Evolutionary conservation across 2,888 invertebrate species (phyloP).

Genomic region (Galerucella calmariensis): DNA sequence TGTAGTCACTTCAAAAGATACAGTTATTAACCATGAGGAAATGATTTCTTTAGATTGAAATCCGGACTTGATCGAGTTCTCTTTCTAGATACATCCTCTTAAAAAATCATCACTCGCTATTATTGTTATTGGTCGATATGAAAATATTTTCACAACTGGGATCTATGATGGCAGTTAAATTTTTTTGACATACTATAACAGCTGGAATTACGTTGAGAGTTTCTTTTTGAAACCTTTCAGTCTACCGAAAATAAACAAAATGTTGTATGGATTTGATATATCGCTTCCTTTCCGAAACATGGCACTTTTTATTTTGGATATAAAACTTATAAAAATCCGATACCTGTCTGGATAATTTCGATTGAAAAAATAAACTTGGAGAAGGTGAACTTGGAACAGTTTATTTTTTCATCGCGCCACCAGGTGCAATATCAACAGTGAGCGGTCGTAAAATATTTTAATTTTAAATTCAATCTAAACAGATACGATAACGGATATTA

Average conservation of each 20-base stretch:
- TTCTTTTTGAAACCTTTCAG: conserved; percentile 7
- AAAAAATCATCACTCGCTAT: background rate
- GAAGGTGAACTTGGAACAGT: conserved; percentile 10
- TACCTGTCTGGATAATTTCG: conserved; percentile 14
- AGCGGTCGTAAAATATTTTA: background rate
- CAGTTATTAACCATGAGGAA: too few relatives aligned
- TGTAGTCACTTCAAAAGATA: too few relatives aligned
- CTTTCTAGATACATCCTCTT: too few relatives aligned
- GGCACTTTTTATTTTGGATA: conserved; percentile 17
- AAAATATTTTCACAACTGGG: background rate
- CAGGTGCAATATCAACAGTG: background rate
- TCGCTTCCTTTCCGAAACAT: conserved; percentile 16
- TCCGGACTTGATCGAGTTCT: too few relatives aligned
- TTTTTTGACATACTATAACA: conserved; percentile 11
- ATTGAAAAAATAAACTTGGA: conserved; percentile 7
- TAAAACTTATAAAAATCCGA: conserved; percentile 8
- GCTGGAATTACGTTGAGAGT: background rate
- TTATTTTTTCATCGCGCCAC: background rate
- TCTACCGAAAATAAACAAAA: conserved; percentile 15
- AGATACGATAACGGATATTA: background rate
- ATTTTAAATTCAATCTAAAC: background rate
- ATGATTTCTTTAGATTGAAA: too few relatives aligned
- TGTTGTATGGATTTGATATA: conserved; percentile 10
- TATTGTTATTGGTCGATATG: background rate
- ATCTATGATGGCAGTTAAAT: background rate